Base-by-base conservation (phyloP, 1,140 invertebrate genomes). In the Hycleus phaleratus region DNA sequence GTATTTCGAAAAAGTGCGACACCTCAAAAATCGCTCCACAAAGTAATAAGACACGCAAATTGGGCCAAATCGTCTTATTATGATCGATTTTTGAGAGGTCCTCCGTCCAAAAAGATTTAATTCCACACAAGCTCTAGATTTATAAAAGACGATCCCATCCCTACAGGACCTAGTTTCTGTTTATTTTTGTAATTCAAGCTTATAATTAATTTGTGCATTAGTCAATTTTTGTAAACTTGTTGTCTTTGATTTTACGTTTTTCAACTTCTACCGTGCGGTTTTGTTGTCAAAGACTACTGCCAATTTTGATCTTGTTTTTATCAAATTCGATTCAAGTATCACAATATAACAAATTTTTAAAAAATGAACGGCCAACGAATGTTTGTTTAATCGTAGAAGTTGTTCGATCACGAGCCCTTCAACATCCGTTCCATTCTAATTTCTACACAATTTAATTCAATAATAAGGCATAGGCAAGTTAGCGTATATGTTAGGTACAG, bases 1-100 rank as follows among this genome's bases (percentile, higher is more conserved):
- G 32, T 4, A 7, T 32, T 32, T 32, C 4, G 4, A 32, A 32
- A 32, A 32, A 32, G 4, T 32, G 32, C 32, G 32, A 32, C 48
- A 44, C 61, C 65, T 60, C 4, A 64, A 70, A 68, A 69, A 69
- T 71, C 60, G 70, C 66, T 68, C 69, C 46, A 70, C 70, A 32
- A 32, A 32, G 59, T 65, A 71, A 66, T 63, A 71, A 71, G 70
- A 68, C 67, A 4, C 7, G 32, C 7, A 32, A 4, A 32, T 32
- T 4, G 32, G 32, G 32, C 4, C 4, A 32, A 32, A 32, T 32
- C 32, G 68, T 70, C 70, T 71, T 71, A 63, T 65, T 69, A 65
- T 68, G 70, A 68, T 66, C 70, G 62, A 71, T 66, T 70, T 70
- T 69, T 64, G 61, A 66, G 61, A 32, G 7, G 7, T 32, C 7